Percentiles rank a stretch among this genome's conserved stretches.
Conservation (phyloP, 2,888 invertebrate genomes). For the Plagiodera versicolora region DNA sequence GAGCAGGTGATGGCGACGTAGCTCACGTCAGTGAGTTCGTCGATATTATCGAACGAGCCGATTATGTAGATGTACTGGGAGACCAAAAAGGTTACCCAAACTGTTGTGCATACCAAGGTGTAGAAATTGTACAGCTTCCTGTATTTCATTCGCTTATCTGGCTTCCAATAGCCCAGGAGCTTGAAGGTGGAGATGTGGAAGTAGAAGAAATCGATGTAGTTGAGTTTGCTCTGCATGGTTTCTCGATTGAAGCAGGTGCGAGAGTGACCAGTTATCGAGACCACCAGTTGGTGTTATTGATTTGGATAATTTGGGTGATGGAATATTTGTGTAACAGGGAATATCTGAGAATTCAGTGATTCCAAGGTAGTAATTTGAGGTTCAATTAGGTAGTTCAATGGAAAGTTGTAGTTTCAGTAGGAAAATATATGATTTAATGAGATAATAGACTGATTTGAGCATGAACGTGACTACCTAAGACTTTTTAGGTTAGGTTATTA, state of each 20-base stretch:
- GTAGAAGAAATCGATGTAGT: not conserved
- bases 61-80: constrained; percentile 13
- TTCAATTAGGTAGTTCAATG: too few relatives aligned
- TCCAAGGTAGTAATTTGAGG: too few relatives aligned
- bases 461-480: too few relatives aligned
- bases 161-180: constrained; percentile 18
- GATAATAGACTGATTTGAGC: too few relatives aligned
- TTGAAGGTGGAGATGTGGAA: constrained; percentile 10
- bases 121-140: constrained; percentile 15
- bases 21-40: constrained; percentile 13
- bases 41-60: not conserved
- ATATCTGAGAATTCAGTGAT: too few relatives aligned
- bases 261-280: not conserved
- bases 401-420: too few relatives aligned
- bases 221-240: not conserved
- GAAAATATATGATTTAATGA: too few relatives aligned
- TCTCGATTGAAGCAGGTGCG: too few relatives aligned
- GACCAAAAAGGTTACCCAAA: constrained; percentile 13
- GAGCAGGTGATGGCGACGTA: constrained; percentile 15
- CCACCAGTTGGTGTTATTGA: too few relatives aligned
- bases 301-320: too few relatives aligned
- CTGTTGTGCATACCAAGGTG: constrained; percentile 10
- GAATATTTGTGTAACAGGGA: too few relatives aligned
- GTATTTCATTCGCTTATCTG: constrained; percentile 14
- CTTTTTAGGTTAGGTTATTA: too few relatives aligned